Evolutionary conservation across 2,888 invertebrate species (phyloP).

Genomic region (Latrodectus elegans): DNA sequence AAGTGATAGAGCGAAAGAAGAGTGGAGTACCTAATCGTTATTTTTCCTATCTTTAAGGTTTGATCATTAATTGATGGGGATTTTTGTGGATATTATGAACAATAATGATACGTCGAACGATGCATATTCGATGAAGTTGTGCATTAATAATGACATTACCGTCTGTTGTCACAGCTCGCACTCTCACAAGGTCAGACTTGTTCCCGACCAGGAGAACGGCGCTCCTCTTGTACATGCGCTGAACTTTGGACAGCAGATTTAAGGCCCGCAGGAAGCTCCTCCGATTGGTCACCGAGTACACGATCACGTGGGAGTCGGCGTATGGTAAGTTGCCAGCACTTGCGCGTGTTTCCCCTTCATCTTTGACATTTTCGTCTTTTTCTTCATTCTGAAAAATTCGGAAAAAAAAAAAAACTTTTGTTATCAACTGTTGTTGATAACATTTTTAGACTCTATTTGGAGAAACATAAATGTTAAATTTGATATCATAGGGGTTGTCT

Average conservation of each 20-base stretch:
- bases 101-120: no score
- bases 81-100: no score
- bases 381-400: not conserved
- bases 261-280: slow-evolving; percentile 88
- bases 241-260: slow-evolving; percentile 89
- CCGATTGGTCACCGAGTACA: slow-evolving; percentile 91
- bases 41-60: no score
- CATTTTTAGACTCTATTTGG: no score
- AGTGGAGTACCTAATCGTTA: no score
- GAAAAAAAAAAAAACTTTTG: not conserved
- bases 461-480: no score
- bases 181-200: slow-evolving; percentile 92
- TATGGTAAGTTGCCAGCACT: slow-evolving; percentile 6
- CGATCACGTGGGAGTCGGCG: slow-evolving; percentile 89
- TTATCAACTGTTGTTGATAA: not conserved
- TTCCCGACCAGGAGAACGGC: slow-evolving; percentile 94
- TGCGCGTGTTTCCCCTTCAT: not conserved
- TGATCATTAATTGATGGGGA: no score
- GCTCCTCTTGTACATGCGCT: slow-evolving; percentile 86
- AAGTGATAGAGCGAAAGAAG: no score
- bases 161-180: slow-evolving; percentile 86
- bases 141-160: slow-evolving; percentile 78
- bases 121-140: not conserved
- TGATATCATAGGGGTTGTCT: no score
- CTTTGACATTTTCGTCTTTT: slow-evolving; percentile 4